These are phyloP conservation scores for Brachymystax lenok DNA, from an alignment of 2,797 vertebrate genomes.

Conservation along the genomic window DNA sequence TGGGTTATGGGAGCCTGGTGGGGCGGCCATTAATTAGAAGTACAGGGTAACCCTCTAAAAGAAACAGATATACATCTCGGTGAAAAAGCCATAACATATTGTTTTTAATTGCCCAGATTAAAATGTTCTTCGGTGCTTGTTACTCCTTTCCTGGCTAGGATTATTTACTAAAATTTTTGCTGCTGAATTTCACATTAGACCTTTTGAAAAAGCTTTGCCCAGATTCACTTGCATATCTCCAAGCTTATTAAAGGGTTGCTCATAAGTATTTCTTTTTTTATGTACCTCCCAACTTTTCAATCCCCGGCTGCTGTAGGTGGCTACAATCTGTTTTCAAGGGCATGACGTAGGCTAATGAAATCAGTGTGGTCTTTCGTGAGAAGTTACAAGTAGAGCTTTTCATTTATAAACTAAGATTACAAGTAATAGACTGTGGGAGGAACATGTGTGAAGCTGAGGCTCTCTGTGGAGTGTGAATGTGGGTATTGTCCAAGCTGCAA, in stretches of 20 bases:
- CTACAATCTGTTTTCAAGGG: background rate
- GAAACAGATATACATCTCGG: slow-evolving; percentile 50
- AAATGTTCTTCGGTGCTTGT: slow-evolving; percentile 26
- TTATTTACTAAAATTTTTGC: slow-evolving; percentile 43
- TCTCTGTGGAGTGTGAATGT: slow-evolving; percentile 29
- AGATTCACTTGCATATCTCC: slow-evolving; percentile 35
- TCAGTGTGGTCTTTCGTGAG: background rate
- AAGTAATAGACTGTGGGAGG: background rate
- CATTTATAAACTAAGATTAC: slow-evolving; percentile 28
- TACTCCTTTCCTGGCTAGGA: slow-evolving; percentile 26
- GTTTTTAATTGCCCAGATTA: slow-evolving; percentile 40
- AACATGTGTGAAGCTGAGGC: slow-evolving; percentile 41
- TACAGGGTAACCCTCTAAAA: slow-evolving; percentile 46
- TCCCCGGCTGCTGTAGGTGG: slow-evolving; percentile 12
- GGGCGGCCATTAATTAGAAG: slow-evolving; percentile 55
- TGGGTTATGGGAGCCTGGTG: slow-evolving; percentile 45
- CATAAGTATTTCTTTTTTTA: slow-evolving; percentile 14
- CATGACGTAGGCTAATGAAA: background rate
- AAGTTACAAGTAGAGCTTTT: slow-evolving; percentile 24
- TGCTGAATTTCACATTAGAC: slow-evolving; percentile 48
- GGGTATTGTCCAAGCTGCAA: slow-evolving; percentile 40
- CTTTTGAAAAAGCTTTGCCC: slow-evolving; percentile 23
- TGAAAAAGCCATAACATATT: slow-evolving; percentile 20
- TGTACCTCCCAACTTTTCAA: background rate
- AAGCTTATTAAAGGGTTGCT: slow-evolving; percentile 36